Conservation (phyloP, 2,113 vertebrate species). For the Dendropsophus ebraccatus region DNA sequence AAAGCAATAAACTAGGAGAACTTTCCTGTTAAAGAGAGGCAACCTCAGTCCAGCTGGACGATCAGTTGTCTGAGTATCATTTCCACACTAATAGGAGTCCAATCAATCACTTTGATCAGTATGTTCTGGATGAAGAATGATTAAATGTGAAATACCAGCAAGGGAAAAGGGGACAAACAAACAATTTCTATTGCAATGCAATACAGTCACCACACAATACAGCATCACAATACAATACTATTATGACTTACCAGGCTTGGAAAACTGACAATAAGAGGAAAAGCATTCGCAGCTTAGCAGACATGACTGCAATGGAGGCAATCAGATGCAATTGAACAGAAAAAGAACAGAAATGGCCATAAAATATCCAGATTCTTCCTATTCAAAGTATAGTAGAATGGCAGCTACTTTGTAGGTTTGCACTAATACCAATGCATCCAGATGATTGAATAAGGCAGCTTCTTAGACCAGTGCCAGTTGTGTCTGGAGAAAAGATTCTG, state of each 20-base stretch:
- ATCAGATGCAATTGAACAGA: slow-evolving; percentile 62
- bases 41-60: not conserved
- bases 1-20: slow-evolving; percentile 16
- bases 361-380: slow-evolving; percentile 13
- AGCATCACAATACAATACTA: not conserved
- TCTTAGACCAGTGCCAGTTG: slow-evolving; percentile 63
- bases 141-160: not conserved
- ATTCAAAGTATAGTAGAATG: slow-evolving; percentile 53
- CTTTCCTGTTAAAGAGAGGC: not conserved
- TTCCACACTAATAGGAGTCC: slow-evolving; percentile 31
- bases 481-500: slow-evolving; percentile 41
- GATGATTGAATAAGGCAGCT: slow-evolving; percentile 66
- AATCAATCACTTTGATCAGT: slow-evolving; percentile 40
- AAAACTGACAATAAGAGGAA: slow-evolving; percentile 83
- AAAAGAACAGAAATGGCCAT: slow-evolving; percentile 53
- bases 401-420: slow-evolving; percentile 8
- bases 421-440: slow-evolving; percentile 62
- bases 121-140: slow-evolving; percentile 1
- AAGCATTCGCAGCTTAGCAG: slow-evolving; percentile 74
- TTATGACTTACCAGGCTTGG: slow-evolving; percentile 82
- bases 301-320: slow-evolving; percentile 75
- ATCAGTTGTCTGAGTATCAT: slow-evolving; percentile 1
- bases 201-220: slow-evolving; percentile 2
- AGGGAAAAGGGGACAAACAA: not conserved
- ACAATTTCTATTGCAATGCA: not conserved